Evolutionary conservation across 2,888 invertebrate species (phyloP).

Genomic region (Punctoribates punctum): DNA sequence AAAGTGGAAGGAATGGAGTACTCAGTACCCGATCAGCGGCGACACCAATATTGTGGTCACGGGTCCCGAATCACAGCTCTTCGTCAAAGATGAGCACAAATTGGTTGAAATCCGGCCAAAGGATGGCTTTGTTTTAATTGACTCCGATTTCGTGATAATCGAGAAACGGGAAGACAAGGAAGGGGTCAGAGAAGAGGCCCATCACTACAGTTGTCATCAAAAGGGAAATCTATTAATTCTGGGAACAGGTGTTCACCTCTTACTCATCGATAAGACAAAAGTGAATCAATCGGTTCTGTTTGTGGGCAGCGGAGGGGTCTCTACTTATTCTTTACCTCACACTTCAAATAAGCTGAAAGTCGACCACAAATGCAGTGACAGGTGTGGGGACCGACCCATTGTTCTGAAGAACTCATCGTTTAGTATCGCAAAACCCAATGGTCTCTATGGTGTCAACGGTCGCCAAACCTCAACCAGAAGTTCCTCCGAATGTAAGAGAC

Average conservation of each 20-base stretch:
- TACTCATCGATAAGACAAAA: neutral
- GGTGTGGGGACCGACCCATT: too few species aligned
- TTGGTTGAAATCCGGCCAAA: neutral
- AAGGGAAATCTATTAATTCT: neutral
- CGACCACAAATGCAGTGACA: too few species aligned
- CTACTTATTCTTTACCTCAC: too few species aligned
- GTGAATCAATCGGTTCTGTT: neutral
- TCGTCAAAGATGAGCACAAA: neutral
- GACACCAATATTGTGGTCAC: neutral
- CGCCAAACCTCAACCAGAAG: too few species aligned
- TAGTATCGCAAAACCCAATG: too few species aligned
- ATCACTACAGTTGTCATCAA: neutral
- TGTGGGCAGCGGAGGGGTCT: neutral
- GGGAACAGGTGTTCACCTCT: conserved; percentile 2
- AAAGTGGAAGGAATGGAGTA: conserved; percentile 80
- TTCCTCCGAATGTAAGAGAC: too few species aligned
- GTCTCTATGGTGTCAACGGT: too few species aligned
- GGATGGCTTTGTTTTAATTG: conserved; percentile 6
- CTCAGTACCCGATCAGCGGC: conserved; percentile 64
- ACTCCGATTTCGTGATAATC: neutral
- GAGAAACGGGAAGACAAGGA: neutral
- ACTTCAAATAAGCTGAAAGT: too few species aligned
- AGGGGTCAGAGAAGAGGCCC: too few species aligned
- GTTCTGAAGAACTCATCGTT: too few species aligned
- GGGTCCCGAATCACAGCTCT: neutral